Conservation (phyloP, 2,113 vertebrate species). For the Bambusicola thoracicus region DNA sequence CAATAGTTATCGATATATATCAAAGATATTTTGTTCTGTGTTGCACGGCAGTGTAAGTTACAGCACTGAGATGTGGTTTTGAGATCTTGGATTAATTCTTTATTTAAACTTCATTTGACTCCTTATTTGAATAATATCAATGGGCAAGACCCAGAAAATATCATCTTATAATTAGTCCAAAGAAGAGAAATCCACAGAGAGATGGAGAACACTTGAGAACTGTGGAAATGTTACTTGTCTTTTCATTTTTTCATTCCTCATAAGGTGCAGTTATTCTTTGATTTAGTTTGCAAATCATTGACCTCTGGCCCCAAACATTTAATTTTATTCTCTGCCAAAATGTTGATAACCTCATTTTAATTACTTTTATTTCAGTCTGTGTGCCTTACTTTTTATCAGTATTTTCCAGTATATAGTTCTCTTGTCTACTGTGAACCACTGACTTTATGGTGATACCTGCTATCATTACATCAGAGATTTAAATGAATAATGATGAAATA, state of each 20-base stretch:
- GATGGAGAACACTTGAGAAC: not conserved
- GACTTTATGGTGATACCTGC: not conserved
- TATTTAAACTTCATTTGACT: not conserved
- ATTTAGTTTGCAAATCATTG: conserved; percentile 26
- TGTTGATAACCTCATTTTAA: not conserved
- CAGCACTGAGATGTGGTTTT: not conserved
- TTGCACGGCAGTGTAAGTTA: no score
- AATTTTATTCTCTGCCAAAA: conserved; percentile 14
- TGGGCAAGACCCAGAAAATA: not conserved
- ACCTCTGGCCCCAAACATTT: not conserved
- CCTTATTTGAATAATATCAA: not conserved
- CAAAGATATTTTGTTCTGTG: not conserved
- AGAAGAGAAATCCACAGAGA: not conserved
- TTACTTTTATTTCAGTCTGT: not conserved
- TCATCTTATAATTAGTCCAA: not conserved
- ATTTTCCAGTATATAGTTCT: not conserved
- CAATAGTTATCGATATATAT: not conserved
- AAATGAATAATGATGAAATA: not conserved
- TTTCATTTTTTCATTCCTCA: conserved; percentile 17
- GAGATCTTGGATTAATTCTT: not conserved
- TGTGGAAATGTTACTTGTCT: not conserved
- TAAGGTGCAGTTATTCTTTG: not conserved
- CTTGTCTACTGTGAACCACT: not conserved
- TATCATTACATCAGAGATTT: not conserved
- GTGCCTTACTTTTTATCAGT: not conserved